Evolutionary conservation across 2,797 vertebrate genomes (phyloP).

Genomic region (Sphenodon punctatus): DNA sequence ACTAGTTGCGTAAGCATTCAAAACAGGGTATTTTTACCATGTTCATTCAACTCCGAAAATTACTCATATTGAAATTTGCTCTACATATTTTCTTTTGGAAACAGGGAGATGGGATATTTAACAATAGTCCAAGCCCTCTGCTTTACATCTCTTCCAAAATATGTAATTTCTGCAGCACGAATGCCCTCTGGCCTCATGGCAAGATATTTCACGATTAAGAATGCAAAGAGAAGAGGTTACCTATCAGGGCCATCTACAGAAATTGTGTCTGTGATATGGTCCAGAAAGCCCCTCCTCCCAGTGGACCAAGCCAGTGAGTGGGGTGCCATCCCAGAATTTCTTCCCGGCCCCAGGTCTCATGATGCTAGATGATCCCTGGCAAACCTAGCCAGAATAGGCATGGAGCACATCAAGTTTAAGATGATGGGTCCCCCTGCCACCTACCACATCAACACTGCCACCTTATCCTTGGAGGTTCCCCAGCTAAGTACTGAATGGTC

Average conservation of each 20-base stretch:
- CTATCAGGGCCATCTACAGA: too few relatives aligned
- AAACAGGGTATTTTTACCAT: neutral
- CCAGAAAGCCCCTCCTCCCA: too few relatives aligned
- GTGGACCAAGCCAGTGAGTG: too few relatives aligned
- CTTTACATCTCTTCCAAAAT: neutral
- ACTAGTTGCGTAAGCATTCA: neutral
- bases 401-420: too few relatives aligned
- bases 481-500: neutral
- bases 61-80: neutral
- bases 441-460: too few relatives aligned
- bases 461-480: neutral
- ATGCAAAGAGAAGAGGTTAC: neutral
- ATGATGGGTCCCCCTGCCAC: too few relatives aligned
- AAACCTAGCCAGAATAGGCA: too few relatives aligned
- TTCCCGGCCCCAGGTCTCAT: too few relatives aligned
- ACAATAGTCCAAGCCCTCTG: neutral
- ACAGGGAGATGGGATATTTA: neutral
- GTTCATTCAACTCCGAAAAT: neutral
- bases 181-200: neutral
- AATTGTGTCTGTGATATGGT: too few relatives aligned
- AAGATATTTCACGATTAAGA: neutral
- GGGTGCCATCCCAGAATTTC: too few relatives aligned
- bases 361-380: too few relatives aligned
- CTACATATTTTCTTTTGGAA: neutral
- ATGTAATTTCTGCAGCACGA: accelerated